Percentiles rank a stretch among this genome's conserved stretches.
Evolutionary conservation across 1,140 invertebrate genomes (phyloP).

Genomic region (Drosophila lowei): DNA sequence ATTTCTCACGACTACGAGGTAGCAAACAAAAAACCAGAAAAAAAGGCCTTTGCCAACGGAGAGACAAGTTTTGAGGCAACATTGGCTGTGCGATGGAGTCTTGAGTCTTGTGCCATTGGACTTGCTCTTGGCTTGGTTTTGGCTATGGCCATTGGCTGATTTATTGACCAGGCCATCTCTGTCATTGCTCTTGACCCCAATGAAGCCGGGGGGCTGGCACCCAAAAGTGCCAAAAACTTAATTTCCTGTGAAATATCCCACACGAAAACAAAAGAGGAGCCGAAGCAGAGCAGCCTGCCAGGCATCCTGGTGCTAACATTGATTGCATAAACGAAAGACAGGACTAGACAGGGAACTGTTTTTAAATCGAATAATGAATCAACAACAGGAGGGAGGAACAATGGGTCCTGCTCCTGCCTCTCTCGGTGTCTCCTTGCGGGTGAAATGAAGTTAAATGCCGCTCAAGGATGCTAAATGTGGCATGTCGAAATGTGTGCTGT

Average conservation of each 20-base stretch:
- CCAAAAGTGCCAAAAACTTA: constrained; percentile 23
- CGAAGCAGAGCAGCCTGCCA: constrained; percentile 3
- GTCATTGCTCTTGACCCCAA: constrained; percentile 72
- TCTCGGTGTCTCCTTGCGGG: constrained; percentile 40
- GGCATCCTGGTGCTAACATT: constrained; percentile 46
- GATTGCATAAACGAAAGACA: constrained; percentile 60
- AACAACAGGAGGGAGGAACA: constrained; percentile 21
- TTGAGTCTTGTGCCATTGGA: constrained; percentile 69
- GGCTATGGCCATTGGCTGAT: constrained; percentile 65
- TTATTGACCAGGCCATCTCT: constrained; percentile 51
- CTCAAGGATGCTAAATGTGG: constrained; percentile 79
- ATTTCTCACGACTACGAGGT: too few relatives aligned
- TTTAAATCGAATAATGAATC: constrained; percentile 66
- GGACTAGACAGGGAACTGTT: constrained; percentile 29
- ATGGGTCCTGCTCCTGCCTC: constrained; percentile 7
- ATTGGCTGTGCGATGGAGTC: constrained; percentile 40
- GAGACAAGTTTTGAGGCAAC: constrained; percentile 73
- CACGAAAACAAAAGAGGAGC: constrained; percentile 7
- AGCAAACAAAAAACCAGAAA: constrained; percentile 6
- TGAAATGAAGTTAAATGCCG: constrained; percentile 76
- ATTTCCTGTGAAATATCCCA: constrained; percentile 24
- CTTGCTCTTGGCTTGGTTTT: constrained; percentile 78
- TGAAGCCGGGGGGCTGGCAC: constrained; percentile 15
- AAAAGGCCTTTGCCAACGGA: constrained; percentile 9
- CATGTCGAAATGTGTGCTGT: constrained; percentile 73